A percentile compares a stretch with the other conserved stretches of the same genome.
Evolutionary conservation across 2,888 invertebrate genomes (phyloP).

Genomic region (Coelogynopora nodosa): DNA sequence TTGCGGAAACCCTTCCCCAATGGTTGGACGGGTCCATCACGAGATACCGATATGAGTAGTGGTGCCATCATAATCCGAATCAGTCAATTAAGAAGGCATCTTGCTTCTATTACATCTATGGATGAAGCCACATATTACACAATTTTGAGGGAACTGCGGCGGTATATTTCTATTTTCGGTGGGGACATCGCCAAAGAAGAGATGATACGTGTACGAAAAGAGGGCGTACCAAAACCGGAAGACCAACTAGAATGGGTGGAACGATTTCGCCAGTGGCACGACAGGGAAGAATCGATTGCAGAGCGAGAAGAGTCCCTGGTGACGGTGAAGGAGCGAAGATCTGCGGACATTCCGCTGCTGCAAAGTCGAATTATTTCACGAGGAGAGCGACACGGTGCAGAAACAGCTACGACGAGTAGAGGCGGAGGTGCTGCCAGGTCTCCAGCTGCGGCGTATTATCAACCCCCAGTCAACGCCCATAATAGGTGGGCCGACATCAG

Average conservation of each 20-base stretch:
- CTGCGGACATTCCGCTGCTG: constrained; percentile 1
- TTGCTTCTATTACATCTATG: constrained; percentile 26
- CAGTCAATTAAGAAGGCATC: constrained; percentile 49
- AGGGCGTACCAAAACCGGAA: not conserved
- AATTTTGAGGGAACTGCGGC: not conserved
- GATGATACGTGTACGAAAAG: not conserved
- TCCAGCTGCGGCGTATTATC: not conserved
- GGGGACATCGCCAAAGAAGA: not conserved
- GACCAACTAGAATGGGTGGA: constrained; percentile 3
- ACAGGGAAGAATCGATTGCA: constrained; percentile 22
- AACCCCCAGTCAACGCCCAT: not conserved
- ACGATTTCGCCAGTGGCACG: constrained; percentile 32
- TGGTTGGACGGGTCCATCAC: constrained; percentile 54
- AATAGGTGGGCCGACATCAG: constrained; percentile 37
- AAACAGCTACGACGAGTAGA: constrained; percentile 16
- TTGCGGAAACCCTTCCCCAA: constrained; percentile 56
- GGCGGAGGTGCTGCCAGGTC: not conserved
- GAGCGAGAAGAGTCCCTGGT: constrained; percentile 15
- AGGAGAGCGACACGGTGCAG: not conserved
- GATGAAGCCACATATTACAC: not conserved
- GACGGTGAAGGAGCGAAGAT: not conserved
- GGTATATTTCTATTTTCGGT: constrained; percentile 32
- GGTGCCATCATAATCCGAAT: constrained; percentile 55
- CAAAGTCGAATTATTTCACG: constrained; percentile 1
- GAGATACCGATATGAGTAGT: constrained; percentile 52